Evolutionary conservation across 2,113 vertebrate species (phyloP).

Genomic region (Mesitornis unicolor): DNA sequence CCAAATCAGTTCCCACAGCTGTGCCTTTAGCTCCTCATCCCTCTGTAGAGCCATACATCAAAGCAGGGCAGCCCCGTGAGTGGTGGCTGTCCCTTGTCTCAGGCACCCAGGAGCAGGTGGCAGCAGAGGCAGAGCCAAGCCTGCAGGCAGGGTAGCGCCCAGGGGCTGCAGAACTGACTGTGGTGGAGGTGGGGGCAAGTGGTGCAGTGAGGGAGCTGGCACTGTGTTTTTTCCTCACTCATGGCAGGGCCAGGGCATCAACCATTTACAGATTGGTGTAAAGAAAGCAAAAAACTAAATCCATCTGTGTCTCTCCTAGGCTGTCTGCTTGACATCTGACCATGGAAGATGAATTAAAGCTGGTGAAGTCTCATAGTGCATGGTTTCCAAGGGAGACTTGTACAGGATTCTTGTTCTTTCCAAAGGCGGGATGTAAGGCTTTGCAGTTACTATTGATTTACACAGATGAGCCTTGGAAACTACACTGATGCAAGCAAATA

Average conservation of each 20-base stretch:
- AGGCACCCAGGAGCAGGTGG: not conserved
- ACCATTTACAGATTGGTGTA: not conserved
- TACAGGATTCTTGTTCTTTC: not conserved
- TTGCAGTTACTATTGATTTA: not conserved
- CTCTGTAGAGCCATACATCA: not conserved
- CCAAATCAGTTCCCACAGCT: not conserved
- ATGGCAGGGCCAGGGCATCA: not conserved
- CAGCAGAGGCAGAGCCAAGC: rapidly evolving
- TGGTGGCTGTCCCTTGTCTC: rapidly evolving
- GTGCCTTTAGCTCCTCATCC: not conserved
- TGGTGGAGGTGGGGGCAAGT: rapidly evolving
- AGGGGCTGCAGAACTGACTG: not conserved
- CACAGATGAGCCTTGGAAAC: not conserved
- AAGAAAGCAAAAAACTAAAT: not conserved
- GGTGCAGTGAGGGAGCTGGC: rapidly evolving
- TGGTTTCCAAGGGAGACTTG: not conserved
- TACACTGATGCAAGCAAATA: not conserved
- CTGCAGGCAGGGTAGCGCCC: not conserved
- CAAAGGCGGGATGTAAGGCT: not conserved
- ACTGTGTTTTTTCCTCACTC: not conserved
- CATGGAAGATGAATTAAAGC: not conserved
- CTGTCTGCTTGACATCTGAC: not conserved
- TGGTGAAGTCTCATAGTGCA: not conserved
- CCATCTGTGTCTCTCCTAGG: not conserved
- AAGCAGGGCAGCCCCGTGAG: not conserved